Percentiles rank a stretch among this genome's conserved stretches.
Conservation (phyloP, 2,797 vertebrate species). For the Meriones psammophilus region DNA sequence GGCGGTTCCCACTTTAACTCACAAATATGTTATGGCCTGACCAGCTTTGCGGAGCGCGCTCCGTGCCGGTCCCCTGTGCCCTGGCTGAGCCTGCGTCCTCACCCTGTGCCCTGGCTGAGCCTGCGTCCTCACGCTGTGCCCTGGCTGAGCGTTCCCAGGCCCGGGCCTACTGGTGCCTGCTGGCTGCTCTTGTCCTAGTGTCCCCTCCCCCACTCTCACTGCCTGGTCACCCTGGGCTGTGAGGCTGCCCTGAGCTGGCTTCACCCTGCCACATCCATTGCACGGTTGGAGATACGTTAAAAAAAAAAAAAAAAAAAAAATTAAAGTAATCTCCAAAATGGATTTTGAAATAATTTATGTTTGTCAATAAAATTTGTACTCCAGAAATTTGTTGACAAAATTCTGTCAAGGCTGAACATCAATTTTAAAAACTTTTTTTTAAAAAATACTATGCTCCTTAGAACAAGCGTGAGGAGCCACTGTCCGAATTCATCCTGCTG, state of each 20-base stretch:
- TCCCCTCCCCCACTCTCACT: neutral
- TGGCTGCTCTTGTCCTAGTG: neutral
- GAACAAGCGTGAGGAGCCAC: neutral
- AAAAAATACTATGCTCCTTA: neutral
- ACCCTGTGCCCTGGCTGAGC: neutral
- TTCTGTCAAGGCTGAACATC: slow-evolving; percentile 35
- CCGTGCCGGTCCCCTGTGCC: slow-evolving; percentile 5
- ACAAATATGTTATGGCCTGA: slow-evolving; percentile 69
- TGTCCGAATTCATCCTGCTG: neutral
- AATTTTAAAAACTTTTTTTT: neutral
- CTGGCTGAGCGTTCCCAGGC: no score
- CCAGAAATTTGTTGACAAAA: slow-evolving; percentile 47
- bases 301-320: slow-evolving; percentile 1
- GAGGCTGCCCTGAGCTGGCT: neutral
- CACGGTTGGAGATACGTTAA: neutral
- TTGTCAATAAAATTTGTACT: slow-evolving; percentile 58
- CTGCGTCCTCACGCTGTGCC: no score
- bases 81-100: neutral
- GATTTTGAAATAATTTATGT: neutral
- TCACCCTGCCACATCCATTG: neutral
- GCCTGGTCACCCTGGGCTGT: neutral
- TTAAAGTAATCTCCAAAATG: neutral
- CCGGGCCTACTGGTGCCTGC: neutral
- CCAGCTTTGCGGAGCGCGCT: slow-evolving; percentile 52
- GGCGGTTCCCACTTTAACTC: slow-evolving; percentile 10